Evolutionary conservation across 2,113 vertebrate genomes (phyloP).

Genomic region (Leptosomus discolor): DNA sequence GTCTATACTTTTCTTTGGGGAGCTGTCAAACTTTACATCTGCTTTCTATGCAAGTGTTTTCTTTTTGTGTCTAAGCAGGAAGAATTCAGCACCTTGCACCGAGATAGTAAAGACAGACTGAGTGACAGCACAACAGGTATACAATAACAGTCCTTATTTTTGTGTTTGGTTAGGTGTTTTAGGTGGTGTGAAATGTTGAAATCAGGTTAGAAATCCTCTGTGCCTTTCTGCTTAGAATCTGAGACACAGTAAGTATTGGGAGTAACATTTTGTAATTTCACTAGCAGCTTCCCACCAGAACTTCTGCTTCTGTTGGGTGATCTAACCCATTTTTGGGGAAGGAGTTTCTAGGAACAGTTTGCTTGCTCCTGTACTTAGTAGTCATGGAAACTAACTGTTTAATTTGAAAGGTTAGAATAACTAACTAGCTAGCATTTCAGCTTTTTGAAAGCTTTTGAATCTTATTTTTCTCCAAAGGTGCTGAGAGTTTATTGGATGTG

Average conservation of each 20-base stretch:
- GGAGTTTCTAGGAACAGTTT: not conserved
- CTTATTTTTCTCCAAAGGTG: conserved; percentile 49
- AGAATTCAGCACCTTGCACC: conserved; percentile 69
- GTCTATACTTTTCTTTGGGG: not conserved
- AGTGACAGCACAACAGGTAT: conserved; percentile 73
- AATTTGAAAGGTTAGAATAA: not conserved
- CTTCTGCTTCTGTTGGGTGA: not conserved
- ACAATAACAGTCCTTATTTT: not conserved
- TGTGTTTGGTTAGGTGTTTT: not conserved
- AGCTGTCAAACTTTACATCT: not conserved
- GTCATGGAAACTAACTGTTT: not conserved
- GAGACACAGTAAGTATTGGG: not conserved
- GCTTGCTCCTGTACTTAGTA: not conserved
- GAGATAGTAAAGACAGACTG: conserved; percentile 68
- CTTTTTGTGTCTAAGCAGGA: conserved; percentile 66
- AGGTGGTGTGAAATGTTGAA: not conserved
- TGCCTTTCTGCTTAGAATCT: not conserved
- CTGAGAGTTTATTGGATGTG: conserved; percentile 75
- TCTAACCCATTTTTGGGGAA: not conserved
- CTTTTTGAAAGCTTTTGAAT: not conserved
- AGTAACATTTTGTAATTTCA: not conserved
- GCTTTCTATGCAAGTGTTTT: not conserved
- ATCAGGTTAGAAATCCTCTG: not conserved
- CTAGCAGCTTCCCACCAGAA: not conserved
- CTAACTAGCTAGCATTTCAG: not conserved